These are phyloP conservation scores for Siniperca scherzeri DNA, from an alignment of 2,797 vertebrate genomes.

Conservation along the genomic window DNA sequence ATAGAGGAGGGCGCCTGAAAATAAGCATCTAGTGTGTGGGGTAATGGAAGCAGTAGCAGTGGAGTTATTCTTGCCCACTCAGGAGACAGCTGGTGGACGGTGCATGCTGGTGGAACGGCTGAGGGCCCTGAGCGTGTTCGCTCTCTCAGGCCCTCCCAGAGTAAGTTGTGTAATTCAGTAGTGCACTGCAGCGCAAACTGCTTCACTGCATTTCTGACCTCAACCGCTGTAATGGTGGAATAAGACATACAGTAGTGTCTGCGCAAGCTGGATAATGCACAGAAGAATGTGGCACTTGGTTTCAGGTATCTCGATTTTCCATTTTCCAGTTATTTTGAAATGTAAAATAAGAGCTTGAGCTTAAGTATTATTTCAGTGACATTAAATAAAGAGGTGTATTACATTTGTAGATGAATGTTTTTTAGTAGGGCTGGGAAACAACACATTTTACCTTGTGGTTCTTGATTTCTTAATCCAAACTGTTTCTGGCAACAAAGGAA, in stretches of 20 bases:
- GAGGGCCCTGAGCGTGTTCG: constrained; percentile 31
- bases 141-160: constrained; percentile 42
- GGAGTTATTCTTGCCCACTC: constrained; percentile 68
- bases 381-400: background rate
- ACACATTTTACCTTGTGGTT: background rate
- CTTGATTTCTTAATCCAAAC: constrained; percentile 25
- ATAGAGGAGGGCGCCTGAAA: constrained; percentile 61
- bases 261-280: background rate
- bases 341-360: background rate
- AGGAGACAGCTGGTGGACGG: constrained; percentile 44
- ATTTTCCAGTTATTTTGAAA: constrained; percentile 5
- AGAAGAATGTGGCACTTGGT: background rate
- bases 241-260: constrained; percentile 24
- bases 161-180: constrained; percentile 61
- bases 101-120: constrained; percentile 44
- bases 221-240: constrained; percentile 38
- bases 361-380: background rate
- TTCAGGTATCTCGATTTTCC: background rate
- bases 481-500: constrained; percentile 5
- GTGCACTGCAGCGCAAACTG: constrained; percentile 59
- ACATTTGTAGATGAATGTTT: background rate
- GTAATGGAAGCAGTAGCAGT: constrained; percentile 64
- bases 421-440: background rate
- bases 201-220: constrained; percentile 51
- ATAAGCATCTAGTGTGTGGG: constrained; percentile 55